These are phyloP conservation scores for Acanthisitta chloris DNA, from an alignment of 2,113 vertebrate genomes.

Conservation along the genomic window DNA sequence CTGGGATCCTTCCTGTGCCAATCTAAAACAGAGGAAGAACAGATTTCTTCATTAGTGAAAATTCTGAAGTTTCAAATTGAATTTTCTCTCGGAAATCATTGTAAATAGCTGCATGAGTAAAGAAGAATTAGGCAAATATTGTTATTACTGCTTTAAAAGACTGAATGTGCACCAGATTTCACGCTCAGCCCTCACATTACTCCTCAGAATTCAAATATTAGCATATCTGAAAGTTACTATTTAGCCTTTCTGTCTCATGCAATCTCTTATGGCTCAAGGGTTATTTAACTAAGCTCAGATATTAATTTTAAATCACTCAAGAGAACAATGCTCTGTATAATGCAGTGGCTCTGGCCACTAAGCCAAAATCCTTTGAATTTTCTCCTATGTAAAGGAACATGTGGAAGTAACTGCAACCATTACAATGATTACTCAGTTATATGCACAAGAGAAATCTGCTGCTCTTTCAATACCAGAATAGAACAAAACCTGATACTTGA, in stretches of 20 bases:
- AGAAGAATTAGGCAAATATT: neutral
- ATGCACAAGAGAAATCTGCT: neutral
- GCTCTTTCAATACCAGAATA: neutral
- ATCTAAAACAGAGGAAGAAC: constrained; percentile 69
- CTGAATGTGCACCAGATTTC: neutral
- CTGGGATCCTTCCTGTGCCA: constrained; percentile 81
- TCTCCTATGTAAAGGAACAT: neutral
- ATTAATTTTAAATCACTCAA: constrained; percentile 3
- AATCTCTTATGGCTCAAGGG: neutral
- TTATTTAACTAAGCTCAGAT: constrained; percentile 12
- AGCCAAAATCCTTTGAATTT: neutral
- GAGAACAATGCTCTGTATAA: neutral
- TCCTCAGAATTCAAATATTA: constrained; percentile 3
- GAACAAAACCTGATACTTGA: neutral
- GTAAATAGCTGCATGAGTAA: neutral
- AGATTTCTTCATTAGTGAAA: neutral
- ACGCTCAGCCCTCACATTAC: neutral
- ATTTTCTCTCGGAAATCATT: neutral
- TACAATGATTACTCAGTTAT: neutral
- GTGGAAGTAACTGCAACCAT: neutral
- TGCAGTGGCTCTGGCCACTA: neutral
- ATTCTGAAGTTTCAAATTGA: neutral
- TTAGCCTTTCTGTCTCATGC: neutral
- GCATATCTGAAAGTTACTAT: neutral
- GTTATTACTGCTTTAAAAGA: neutral